A percentile compares a stretch with the other conserved stretches of the same genome.
These are phyloP conservation scores for Chionis minor DNA, from an alignment of 2,113 vertebrate species.

Conservation along the genomic window DNA sequence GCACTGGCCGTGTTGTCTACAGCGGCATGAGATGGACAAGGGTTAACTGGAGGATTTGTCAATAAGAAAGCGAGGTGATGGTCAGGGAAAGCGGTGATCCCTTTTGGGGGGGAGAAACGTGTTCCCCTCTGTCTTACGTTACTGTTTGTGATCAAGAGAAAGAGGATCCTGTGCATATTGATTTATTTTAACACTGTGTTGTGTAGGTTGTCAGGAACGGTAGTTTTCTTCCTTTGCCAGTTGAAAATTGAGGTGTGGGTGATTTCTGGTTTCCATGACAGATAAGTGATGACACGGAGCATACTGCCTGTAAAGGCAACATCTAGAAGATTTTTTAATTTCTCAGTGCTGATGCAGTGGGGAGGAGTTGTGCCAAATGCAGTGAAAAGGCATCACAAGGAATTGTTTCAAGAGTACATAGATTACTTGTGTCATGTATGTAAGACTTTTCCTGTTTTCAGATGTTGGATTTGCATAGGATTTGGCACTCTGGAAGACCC, in stretches of 20 bases:
- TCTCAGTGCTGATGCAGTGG: not conserved
- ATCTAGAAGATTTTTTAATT: not conserved
- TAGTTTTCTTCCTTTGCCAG: not conserved
- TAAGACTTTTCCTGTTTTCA: not conserved
- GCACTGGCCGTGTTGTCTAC: not conserved
- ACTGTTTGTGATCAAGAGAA: not conserved
- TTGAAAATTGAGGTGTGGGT: not conserved
- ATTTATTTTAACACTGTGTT: not conserved
- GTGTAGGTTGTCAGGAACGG: not conserved
- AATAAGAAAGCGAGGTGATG: not conserved
- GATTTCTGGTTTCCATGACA: not conserved
- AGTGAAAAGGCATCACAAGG: not conserved
- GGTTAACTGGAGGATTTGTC: not conserved
- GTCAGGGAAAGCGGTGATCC: too few species aligned
- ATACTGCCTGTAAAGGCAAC: too few species aligned
- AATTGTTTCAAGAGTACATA: not conserved
- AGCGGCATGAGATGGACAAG: not conserved
- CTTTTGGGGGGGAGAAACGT: not conserved
- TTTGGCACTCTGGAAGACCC: not conserved
- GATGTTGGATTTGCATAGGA: not conserved
- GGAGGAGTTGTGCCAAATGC: too few species aligned
- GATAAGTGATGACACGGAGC: not conserved
- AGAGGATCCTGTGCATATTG: fast-evolving
- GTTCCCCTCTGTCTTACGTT: not conserved
- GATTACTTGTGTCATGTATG: not conserved